A percentile compares a stretch with the other conserved stretches of the same genome.
These are phyloP conservation scores for Loripinus fragilis DNA, from an alignment of 2,888 invertebrate species.

Conservation along the genomic window DNA sequence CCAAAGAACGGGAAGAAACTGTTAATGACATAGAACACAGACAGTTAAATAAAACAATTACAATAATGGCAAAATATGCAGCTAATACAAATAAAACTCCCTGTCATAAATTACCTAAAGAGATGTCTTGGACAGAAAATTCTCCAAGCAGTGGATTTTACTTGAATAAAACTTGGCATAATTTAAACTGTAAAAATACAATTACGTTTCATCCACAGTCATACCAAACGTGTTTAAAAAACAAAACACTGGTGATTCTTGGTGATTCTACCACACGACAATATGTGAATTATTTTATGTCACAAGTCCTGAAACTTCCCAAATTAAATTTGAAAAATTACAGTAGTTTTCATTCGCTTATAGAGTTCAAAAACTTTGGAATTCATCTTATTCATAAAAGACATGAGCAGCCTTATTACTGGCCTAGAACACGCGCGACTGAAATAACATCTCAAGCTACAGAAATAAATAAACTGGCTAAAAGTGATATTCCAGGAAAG, in stretches of 20 bases:
- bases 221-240: conserved; percentile 34
- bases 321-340: conserved; percentile 18
- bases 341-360: conserved; percentile 24
- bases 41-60: conserved; percentile 1
- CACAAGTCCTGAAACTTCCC: conserved; percentile 19
- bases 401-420: conserved; percentile 50
- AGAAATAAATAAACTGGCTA: too few species aligned
- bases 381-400: conserved; percentile 32
- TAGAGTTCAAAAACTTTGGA: conserved; percentile 24
- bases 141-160: conserved; percentile 9
- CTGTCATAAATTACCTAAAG: conserved; percentile 11
- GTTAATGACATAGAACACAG: conserved; percentile 32
- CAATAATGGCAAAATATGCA: conserved; percentile 2
- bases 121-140: conserved; percentile 26
- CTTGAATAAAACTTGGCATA: too few species aligned
- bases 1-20: conserved; percentile 23
- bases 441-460: conserved; percentile 32
- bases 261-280: conserved; percentile 52
- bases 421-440: conserved; percentile 26
- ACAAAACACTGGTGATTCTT: conserved; percentile 35
- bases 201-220: neutral
- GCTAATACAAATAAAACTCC: neutral
- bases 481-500: too few species aligned
- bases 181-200: neutral
- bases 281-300: too few species aligned